A percentile compares a stretch with the other conserved stretches of the same genome.
Evolutionary conservation across 2,888 invertebrate species (phyloP).

Genomic region (Esperia sulphurella): DNA sequence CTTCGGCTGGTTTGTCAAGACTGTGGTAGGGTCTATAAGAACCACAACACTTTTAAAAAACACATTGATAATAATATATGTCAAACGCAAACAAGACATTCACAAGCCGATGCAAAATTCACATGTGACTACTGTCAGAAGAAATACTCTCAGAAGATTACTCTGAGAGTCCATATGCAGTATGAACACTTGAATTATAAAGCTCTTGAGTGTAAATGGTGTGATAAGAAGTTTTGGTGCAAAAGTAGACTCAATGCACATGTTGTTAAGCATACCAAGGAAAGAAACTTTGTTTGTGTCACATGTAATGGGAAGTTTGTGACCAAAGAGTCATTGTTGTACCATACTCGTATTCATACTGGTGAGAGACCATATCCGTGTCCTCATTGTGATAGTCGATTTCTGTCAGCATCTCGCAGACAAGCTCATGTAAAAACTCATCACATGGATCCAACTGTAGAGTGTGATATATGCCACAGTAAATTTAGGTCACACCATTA

Average conservation of each 20-base stretch:
- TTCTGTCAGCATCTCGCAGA: constrained; percentile 55
- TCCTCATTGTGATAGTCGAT: constrained; percentile 43
- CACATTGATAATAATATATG: constrained; percentile 54
- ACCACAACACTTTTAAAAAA: constrained; percentile 46
- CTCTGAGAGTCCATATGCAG: constrained; percentile 60
- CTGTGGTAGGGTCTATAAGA: constrained; percentile 60
- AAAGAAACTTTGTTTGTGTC: constrained; percentile 51
- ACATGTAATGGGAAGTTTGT: constrained; percentile 57
- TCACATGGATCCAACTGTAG: constrained; percentile 35
- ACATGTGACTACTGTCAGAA: constrained; percentile 65
- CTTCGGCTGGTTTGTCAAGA: constrained; percentile 42
- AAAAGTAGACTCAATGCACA: constrained; percentile 60
- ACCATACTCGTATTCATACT: constrained; percentile 63
- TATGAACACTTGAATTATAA: constrained; percentile 63
- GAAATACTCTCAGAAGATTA: constrained; percentile 60
- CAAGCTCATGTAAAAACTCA: constrained; percentile 51
- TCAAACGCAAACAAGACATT: constrained; percentile 39
- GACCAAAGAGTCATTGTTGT: constrained; percentile 56
- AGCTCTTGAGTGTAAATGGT: constrained; percentile 57
- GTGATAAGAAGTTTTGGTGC: constrained; percentile 61
- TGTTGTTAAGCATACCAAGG: constrained; percentile 60
- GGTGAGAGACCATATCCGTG: constrained; percentile 63
- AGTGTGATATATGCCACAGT: constrained; percentile 48
- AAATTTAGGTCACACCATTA: constrained; percentile 43
- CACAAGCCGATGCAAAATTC: constrained; percentile 46